Evolutionary conservation across 2,113 vertebrate species (phyloP).

Genomic region (Microtus ochrogaster): DNA sequence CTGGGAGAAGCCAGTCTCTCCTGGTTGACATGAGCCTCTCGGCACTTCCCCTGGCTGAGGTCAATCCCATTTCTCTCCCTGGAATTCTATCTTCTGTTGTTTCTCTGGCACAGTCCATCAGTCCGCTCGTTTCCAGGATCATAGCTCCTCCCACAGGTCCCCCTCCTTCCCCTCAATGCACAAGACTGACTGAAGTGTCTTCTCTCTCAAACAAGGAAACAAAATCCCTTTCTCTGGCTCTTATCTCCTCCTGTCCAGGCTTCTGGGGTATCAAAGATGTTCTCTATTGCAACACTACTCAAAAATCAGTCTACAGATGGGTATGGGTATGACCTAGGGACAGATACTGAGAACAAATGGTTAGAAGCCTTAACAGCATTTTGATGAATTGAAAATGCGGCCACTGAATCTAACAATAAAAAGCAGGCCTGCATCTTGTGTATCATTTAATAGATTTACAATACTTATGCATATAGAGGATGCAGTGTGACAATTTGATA

Average conservation of each 20-base stretch:
- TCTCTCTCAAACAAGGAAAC: background rate
- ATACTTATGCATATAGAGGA: background rate
- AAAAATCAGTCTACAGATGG: background rate
- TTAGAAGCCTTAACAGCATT: background rate
- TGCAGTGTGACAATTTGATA: background rate
- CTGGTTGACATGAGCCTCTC: background rate
- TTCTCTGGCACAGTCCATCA: background rate
- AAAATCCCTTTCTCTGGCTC: background rate
- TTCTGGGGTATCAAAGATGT: background rate
- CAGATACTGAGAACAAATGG: background rate
- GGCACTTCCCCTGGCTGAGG: background rate
- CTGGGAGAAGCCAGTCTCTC: background rate
- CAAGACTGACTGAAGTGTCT: background rate
- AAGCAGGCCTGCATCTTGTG: background rate
- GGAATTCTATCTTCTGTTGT: background rate
- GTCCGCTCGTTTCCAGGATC: background rate
- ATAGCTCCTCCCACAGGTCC: background rate
- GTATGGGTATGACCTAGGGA: too few relatives aligned
- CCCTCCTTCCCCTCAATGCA: too few relatives aligned
- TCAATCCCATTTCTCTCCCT: background rate
- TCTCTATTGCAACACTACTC: rapidly evolving
- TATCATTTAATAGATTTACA: background rate
- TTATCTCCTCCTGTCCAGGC: background rate
- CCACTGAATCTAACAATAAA: background rate
- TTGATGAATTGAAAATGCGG: background rate